Base-by-base conservation (phyloP, 2,888 invertebrate genomes). In the Conchocele bisecta region DNA sequence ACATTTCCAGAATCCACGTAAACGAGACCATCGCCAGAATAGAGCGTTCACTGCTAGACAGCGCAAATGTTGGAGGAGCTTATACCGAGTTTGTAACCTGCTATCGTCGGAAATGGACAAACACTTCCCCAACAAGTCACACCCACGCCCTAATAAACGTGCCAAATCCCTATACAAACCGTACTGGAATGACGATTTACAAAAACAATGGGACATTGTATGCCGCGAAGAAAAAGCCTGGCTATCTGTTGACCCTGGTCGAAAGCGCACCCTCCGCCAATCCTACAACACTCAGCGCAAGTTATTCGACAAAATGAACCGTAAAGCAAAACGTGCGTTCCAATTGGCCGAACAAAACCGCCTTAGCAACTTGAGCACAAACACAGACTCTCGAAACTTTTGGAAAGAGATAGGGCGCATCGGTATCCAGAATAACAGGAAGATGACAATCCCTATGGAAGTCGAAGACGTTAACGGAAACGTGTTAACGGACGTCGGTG, bases 371-470 rank as follows among this genome's bases (percentile, higher is more conserved):
- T 28, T 44, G 3, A 5, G 33, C 2, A 53, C 31, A 11, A 39
- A 56, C 13, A 31, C 20, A 11, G 53, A 56, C 17, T 26, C 46
- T 17, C 28, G 48, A 28, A 48, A 46, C 11, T 64, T 64, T 13
- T 64, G 56, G 64, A 64, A 56, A 37, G 11, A 26, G 2, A 56
- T 56, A 4, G 64, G 64, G 20, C 54, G 46, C 44, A 54, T 56
- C 11, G 37, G 58, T 4, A 24, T 63, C 13, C 35, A 53, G 2
- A 44, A 63, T 39, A 41, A 64, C 13, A 20, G 54, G 15, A 31
- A 56, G 28, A 11, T 24, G 24, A 17, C n/a, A 5, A 64, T 64
- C n/a, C 64, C 48, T 1, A 44, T 54, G 28, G 64, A 64, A 46
- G 48, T 64, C 24, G 26, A 28, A 0, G 56, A 56, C n/a, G 35